Evolutionary conservation across 2,113 vertebrate genomes (phyloP), one percentile per base, ranked within the genome.

Genomic region (Geothlypis trichas): DNA sequence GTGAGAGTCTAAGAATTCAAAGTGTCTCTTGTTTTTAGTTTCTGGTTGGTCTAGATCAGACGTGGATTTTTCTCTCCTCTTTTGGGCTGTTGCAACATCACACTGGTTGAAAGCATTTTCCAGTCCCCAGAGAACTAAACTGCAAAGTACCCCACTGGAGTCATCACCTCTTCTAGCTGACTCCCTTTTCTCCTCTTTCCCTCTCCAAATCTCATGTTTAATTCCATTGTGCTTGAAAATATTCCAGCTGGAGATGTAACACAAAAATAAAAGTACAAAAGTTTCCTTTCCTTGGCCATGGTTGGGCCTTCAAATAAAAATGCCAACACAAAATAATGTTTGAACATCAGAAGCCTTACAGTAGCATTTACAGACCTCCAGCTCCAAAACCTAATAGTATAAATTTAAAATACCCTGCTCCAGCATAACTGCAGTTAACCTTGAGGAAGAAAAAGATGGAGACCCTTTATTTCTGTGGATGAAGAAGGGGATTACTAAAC

Each of bases 1-100:
- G 98, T 97, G 95, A 98, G 94, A 97, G 94, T 88, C 91, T 94
- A 95, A 94, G 94, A 97, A 97, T 98, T 98, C 97, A 97, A 97
- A 98, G 97, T 97, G 82, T 84, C 89, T 96, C 96, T 95, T 97
- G 96, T 96, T 98, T 98, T 98, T 75, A 94, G 97, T 97, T 97
- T 95, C 95, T 98, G 94, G 96, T 97, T 16, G 91, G 97, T 97
- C 95, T 97, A 97, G 97, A 98, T 97, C 95, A 97, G 94, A 94
- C 58, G 55, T 47, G 83, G 90, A 89, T 97, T 96, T 95, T 98
- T 97, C 92, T 96, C 94, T 97, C 78, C 61, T 97, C 97, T 96
- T 96, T 96, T 87, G 96, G 97, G 83, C 85, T 95, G 74, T 96
- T 96, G 96, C 97, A 95, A 97, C 94, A 94, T 87, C 75, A 62